phyloP scores from a whole-genome alignment of 35 echinoderm and acorn worm genomes.

The Chiridota heheva region DNA sequence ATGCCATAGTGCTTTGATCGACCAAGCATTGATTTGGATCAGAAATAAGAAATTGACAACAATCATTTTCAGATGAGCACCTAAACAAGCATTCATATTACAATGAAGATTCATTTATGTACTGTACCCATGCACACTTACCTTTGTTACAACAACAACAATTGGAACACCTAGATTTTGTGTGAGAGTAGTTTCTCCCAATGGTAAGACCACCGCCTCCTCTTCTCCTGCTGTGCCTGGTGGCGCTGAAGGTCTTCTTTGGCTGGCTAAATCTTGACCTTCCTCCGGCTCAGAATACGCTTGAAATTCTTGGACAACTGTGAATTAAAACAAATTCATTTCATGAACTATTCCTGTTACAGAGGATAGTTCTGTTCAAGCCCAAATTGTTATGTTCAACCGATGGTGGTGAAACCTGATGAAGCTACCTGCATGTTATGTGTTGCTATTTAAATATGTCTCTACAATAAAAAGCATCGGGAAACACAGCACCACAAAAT shows the following conservation, averaged over 20 bases:
- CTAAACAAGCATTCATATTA: too few species aligned
- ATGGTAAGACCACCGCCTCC: slow-evolving; percentile 84
- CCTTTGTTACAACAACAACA: slow-evolving; percentile 94
- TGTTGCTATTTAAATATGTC: too few species aligned
- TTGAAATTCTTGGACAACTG: slow-evolving; percentile 96
- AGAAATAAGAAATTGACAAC: too few species aligned
- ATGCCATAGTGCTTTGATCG: too few species aligned
- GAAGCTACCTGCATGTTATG: too few species aligned
- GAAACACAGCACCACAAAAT: too few species aligned
- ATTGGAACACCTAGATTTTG: slow-evolving; percentile 89
- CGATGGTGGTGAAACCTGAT: not conserved
- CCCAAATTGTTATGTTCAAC: not conserved
- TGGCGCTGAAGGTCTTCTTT: slow-evolving; percentile 47
- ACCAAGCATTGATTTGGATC: too few species aligned
- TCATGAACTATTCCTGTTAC: not conserved
- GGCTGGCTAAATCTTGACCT: slow-evolving; percentile 44
- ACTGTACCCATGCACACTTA: too few species aligned
- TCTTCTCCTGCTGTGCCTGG: slow-evolving; percentile 47
- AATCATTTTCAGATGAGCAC: too few species aligned
- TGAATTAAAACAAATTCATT: not conserved
- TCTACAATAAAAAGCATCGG: too few species aligned
- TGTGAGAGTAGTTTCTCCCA: slow-evolving; percentile 97
- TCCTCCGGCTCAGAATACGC: slow-evolving; percentile 87
- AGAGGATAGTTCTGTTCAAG: not conserved
- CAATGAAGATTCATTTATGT: too few species aligned